Evolutionary conservation across 2,888 invertebrate genomes (phyloP).

Genomic region (Petrolisthes cinctipes): DNA sequence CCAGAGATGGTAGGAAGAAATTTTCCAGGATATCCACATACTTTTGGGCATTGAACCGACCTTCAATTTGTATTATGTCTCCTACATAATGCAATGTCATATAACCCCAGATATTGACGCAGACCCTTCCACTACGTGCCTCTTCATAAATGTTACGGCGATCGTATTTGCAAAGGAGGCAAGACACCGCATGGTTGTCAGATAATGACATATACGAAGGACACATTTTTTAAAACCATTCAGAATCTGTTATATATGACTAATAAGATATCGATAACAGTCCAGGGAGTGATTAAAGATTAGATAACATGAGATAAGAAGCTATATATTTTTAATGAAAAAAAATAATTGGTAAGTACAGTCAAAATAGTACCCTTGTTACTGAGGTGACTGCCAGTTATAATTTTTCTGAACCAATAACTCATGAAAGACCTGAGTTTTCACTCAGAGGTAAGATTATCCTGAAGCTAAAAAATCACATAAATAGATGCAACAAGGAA

Average conservation of each 20-base stretch:
- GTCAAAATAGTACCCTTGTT: too few relatives aligned
- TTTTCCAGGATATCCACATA: slow-evolving; percentile 12
- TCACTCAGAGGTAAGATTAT: too few relatives aligned
- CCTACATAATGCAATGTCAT: background rate
- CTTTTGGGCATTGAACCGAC: slow-evolving; percentile 6
- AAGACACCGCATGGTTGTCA: too few relatives aligned
- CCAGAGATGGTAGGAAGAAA: background rate
- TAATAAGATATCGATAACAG: background rate
- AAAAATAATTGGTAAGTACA: background rate
- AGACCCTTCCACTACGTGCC: slow-evolving; percentile 17
- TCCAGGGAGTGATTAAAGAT: background rate
- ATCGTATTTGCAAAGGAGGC: background rate
- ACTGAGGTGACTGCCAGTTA: too few relatives aligned
- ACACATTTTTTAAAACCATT: background rate
- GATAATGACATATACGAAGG: too few relatives aligned
- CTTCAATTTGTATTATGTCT: background rate
- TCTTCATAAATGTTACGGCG: slow-evolving; percentile 9
- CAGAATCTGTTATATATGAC: background rate
- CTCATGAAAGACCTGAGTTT: too few relatives aligned
- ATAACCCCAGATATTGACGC: slow-evolving; percentile 13
- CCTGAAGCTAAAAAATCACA: too few relatives aligned
- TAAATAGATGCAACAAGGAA: too few relatives aligned
- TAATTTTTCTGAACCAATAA: too few relatives aligned
- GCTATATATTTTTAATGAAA: background rate
- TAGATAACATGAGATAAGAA: background rate